A percentile compares a stretch with the other conserved stretches of the same genome.
These are phyloP conservation scores for Trematocara macrostoma DNA, from an alignment of 2,113 vertebrate genomes.

Conservation along the genomic window DNA sequence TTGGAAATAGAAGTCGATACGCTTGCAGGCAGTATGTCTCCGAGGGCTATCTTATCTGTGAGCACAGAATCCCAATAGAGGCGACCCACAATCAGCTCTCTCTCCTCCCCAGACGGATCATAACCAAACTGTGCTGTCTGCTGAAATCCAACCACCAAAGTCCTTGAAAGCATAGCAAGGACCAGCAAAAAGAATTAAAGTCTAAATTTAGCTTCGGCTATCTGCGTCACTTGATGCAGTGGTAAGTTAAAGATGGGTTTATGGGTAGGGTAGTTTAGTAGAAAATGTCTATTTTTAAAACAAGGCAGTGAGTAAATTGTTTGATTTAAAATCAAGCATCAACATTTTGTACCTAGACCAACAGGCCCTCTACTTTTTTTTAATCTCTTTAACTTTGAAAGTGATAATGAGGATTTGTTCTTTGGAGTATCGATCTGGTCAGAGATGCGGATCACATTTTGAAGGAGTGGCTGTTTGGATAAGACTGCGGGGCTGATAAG, in stretches of 20 bases:
- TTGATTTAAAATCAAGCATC: not conserved
- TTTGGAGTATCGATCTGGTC: constrained; percentile 17
- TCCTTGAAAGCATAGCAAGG: constrained; percentile 20
- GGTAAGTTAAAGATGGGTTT: not conserved
- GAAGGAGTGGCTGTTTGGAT: constrained; percentile 41
- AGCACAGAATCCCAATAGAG: constrained; percentile 45
- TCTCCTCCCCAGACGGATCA: constrained; percentile 39
- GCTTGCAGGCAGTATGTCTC: constrained; percentile 35
- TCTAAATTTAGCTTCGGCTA: constrained; percentile 10
- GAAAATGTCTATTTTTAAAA: not conserved
- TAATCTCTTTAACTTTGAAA: constrained; percentile 33
- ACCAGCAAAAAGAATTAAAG: constrained; percentile 1
- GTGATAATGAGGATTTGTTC: constrained; percentile 10
- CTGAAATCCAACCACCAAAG: constrained; percentile 25
- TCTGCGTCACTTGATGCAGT: not conserved
- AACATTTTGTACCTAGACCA: not conserved
- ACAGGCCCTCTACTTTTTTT: not conserved
- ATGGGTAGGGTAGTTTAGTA: not conserved
- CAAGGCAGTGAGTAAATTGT: not conserved
- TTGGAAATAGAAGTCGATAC: constrained; percentile 27
- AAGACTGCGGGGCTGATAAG: constrained; percentile 29
- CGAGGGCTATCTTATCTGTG: constrained; percentile 44
- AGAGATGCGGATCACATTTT: constrained; percentile 46
- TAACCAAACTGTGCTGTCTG: constrained; percentile 28
- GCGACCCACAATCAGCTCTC: constrained; percentile 37